Evolutionary conservation across 2,113 vertebrate genomes (phyloP).

Genomic region (Verasper variegatus): DNA sequence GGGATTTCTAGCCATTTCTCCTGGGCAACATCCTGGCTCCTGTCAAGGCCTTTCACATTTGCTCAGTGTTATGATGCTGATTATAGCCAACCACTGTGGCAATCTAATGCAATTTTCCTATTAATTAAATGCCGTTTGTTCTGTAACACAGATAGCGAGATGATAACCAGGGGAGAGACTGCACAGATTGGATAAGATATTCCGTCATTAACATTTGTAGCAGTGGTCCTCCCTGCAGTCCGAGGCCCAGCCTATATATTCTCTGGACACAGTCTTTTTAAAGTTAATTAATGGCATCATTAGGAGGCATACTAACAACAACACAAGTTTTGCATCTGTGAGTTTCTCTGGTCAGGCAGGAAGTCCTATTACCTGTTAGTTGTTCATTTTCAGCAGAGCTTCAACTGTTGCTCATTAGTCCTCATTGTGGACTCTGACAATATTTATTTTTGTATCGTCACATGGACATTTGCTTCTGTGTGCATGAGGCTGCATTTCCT

Average conservation of each 20-base stretch:
- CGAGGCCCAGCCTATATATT: constrained; percentile 38
- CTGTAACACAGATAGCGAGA: constrained; percentile 49
- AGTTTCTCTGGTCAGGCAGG: constrained; percentile 36
- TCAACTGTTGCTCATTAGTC: constrained; percentile 34
- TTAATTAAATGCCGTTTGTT: constrained; percentile 64
- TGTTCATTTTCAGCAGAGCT: constrained; percentile 11
- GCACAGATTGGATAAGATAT: constrained; percentile 52
- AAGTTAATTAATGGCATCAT: constrained; percentile 67
- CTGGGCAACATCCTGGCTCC: constrained; percentile 27
- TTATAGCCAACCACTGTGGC: constrained; percentile 37
- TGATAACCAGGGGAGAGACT: constrained; percentile 53
- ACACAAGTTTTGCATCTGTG: constrained; percentile 48
- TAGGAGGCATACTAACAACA: constrained; percentile 45
- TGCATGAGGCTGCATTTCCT: background rate
- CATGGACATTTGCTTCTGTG: background rate
- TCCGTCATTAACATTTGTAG: constrained; percentile 56
- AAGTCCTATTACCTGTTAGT: constrained; percentile 36
- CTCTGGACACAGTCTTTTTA: constrained; percentile 57
- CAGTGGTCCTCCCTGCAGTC: constrained; percentile 36
- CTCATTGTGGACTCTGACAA: constrained; percentile 11
- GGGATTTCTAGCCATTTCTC: constrained; percentile 39
- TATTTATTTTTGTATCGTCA: background rate
- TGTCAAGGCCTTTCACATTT: constrained; percentile 52
- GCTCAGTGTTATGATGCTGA: constrained; percentile 39
- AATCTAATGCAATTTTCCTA: constrained; percentile 58